Evolutionary conservation across 1,140 invertebrate species (phyloP).

Genomic region (Penaeus indicus): DNA sequence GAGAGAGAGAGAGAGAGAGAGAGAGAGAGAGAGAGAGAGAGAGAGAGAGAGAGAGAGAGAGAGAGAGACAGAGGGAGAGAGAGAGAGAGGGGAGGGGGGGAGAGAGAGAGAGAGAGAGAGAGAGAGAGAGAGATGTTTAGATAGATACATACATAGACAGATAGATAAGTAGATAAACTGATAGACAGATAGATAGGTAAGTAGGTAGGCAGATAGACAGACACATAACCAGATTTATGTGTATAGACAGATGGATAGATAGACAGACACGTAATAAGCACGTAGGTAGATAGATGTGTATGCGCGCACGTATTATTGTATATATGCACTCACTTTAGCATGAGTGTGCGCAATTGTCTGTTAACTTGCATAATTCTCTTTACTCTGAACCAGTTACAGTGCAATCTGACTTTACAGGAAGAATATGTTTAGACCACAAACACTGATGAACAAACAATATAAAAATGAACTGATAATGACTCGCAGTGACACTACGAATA

Average conservation of each 20-base stretch:
- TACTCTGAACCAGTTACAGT: too few species aligned
- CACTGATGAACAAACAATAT: too few species aligned
- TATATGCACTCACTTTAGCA: too few species aligned
- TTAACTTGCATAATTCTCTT: too few species aligned
- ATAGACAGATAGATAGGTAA: not conserved
- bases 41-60: constrained; percentile 36
- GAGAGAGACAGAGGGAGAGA: constrained; percentile 40
- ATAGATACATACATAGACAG: constrained; percentile 2
- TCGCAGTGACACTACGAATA: too few species aligned
- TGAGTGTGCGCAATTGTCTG: too few species aligned
- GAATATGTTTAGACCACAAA: too few species aligned
- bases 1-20: not conserved
- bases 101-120: constrained; percentile 17
- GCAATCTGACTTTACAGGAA: too few species aligned
- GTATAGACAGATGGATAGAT: not conserved
- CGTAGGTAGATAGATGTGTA: not conserved
- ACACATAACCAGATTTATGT: too few species aligned
- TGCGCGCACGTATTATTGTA: too few species aligned
- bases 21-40: constrained; percentile 1
- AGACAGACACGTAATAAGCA: not conserved
- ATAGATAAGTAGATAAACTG: not conserved
- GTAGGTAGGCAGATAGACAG: not conserved
- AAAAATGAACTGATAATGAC: too few species aligned
- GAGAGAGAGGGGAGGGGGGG: not conserved
- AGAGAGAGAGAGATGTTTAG: not conserved